Conservation (phyloP, 2,797 vertebrate species). For the Gambelia wislizenii region DNA sequence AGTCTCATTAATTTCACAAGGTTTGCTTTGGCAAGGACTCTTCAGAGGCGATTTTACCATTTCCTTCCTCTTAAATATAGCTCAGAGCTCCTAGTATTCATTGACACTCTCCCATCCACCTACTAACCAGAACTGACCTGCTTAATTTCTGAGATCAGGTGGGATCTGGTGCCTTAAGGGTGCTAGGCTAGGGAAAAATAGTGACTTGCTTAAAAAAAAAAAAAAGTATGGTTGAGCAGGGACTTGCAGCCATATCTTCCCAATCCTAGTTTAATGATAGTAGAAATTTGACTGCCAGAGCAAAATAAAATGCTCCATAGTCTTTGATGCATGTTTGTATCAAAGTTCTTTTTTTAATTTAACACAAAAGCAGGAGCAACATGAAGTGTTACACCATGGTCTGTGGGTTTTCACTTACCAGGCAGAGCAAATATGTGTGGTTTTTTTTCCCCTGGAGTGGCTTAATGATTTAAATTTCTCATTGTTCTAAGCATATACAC, state of each 20-base stretch:
- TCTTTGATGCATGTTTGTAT: background rate
- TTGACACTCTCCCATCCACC: too few species aligned
- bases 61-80: too few species aligned
- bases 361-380: background rate
- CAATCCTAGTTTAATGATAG: background rate
- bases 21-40: too few species aligned
- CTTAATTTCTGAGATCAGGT: background rate
- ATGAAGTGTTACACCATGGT: background rate
- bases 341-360: background rate
- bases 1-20: too few species aligned
- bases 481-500: conserved; percentile 1
- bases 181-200: background rate
- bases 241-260: background rate
- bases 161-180: background rate
- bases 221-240: background rate
- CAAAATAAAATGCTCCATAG: conserved; percentile 10
- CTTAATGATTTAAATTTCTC: conserved; percentile 21
- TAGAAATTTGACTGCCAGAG: background rate
- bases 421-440: background rate
- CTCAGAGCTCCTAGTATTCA: too few species aligned
- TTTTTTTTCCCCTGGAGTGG: conserved; percentile 40
- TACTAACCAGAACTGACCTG: background rate
- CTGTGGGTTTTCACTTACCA: background rate
- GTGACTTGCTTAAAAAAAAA: background rate
- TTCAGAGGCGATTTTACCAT: too few species aligned